Percentiles rank a stretch among this genome's conserved stretches.
These are phyloP conservation scores for Micromussa lordhowensis DNA, from an alignment of 92 coral and sea anemone species.

Conservation along the genomic window DNA sequence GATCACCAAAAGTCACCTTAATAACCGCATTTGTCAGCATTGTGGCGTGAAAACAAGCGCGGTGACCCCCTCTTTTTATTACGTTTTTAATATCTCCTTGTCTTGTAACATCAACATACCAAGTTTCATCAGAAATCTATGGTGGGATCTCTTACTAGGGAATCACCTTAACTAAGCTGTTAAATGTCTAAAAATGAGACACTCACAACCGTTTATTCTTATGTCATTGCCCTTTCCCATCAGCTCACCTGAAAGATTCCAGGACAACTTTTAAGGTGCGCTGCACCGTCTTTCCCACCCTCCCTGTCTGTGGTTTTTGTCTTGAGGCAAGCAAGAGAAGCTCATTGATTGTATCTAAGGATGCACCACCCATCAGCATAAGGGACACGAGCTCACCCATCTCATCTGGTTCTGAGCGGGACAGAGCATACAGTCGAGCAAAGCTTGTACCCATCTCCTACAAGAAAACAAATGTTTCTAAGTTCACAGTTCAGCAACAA, in stretches of 20 bases:
- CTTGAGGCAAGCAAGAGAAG: slow-evolving; percentile 77
- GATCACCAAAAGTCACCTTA: no score
- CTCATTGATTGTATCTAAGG: slow-evolving; percentile 74
- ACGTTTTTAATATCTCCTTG: no score
- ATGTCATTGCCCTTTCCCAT: not conserved
- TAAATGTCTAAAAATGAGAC: not conserved
- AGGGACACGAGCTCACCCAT: slow-evolving; percentile 75
- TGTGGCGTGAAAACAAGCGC: no score
- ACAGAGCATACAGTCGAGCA: slow-evolving; percentile 84
- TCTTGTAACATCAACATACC: no score
- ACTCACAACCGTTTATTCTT: not conserved
- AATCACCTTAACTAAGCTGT: not conserved
- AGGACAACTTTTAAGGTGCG: slow-evolving; percentile 67
- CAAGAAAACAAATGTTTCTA: not conserved
- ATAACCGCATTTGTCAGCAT: no score
- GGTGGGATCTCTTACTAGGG: no score
- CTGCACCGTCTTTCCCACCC: slow-evolving; percentile 71
- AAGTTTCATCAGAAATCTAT: no score
- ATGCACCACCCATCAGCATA: slow-evolving; percentile 77
- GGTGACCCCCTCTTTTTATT: no score
- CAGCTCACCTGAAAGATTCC: slow-evolving; percentile 70
- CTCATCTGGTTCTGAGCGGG: slow-evolving; percentile 81
- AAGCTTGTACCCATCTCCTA: slow-evolving; percentile 74
- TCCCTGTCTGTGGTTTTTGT: slow-evolving; percentile 81
- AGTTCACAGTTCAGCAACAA: not conserved